Base-by-base conservation (phyloP, 2,888 invertebrate genomes). In the Sminthurides aquaticus region DNA sequence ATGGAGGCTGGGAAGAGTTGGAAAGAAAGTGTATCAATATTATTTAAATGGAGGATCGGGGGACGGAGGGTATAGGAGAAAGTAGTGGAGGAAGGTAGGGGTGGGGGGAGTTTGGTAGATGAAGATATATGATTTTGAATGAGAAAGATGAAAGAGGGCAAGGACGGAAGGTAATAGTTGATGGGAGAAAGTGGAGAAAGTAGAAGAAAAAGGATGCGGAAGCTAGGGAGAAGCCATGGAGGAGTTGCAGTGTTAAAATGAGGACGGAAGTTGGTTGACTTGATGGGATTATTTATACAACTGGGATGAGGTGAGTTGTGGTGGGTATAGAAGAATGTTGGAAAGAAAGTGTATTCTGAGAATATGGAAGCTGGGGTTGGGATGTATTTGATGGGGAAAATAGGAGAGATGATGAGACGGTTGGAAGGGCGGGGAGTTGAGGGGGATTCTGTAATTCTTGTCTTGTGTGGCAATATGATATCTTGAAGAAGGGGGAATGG, bases 61-160 rank as follows among this genome's bases (percentile, higher is more conserved):
- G 22, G 20, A 8, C 20, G 52, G 52, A 52, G n/a, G n/a, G n/a
- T n/a, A n/a, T n/a, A n/a, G n/a, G n/a, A n/a, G n/a, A n/a, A n/a
- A n/a, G n/a, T n/a, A n/a, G n/a, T n/a, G n/a, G n/a, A n/a, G n/a
- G n/a, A n/a, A n/a, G n/a, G n/a, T n/a, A n/a, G n/a, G n/a, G n/a
- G n/a, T n/a, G n/a, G n/a, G n/a, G n/a, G n/a, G n/a, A n/a, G n/a
- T n/a, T n/a, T n/a, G n/a, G 20, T 22, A 52, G 52, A 52, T 52
- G 52, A 52, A 52, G 52, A 52, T 52, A 22, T 52, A 52, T 52
- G 52, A 52, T 22, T 52, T 52, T 15, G 20, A 52, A 52, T 52
- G 22, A 52, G 18, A 52, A 52, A 52, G 11, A 5, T 52, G 52
- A 52, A 52, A 34, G 52, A 20, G 52, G 20, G 15, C 52, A 52